Conservation (phyloP, 2,888 invertebrate species). For the Balanococcus diminutus region DNA sequence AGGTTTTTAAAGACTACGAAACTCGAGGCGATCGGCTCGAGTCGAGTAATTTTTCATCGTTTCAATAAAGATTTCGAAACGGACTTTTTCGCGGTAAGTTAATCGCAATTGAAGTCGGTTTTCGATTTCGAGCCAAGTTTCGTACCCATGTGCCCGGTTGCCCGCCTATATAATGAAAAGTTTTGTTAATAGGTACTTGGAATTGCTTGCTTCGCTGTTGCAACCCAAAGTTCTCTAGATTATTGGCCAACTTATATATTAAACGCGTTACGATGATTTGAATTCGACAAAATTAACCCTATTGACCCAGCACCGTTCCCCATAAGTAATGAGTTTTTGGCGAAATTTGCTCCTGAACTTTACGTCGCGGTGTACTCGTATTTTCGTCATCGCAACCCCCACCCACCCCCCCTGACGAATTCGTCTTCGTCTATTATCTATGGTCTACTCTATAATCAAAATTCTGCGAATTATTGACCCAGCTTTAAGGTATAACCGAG, state of each 20-base stretch:
- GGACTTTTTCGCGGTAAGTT: neutral
- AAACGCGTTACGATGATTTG: neutral
- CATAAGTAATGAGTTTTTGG: neutral
- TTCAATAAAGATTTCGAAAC: neutral
- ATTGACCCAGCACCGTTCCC: neutral
- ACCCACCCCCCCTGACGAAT: too few relatives aligned
- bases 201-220: neutral
- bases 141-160: neutral
- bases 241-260: slow-evolving; percentile 11
- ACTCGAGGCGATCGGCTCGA: neutral
- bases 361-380: too few relatives aligned
- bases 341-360: neutral
- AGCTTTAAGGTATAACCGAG: neutral
- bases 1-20: too few relatives aligned
- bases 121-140: neutral
- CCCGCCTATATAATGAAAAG: neutral
- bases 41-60: neutral
- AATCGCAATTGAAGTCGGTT: neutral
- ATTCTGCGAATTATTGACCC: neutral
- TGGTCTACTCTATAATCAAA: neutral
- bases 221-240: neutral
- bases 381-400: neutral
- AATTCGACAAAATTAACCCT: neutral
- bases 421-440: neutral
- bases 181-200: neutral